Evolutionary conservation across 2,888 invertebrate species (phyloP).

Genomic region (Drosophila pseudotalamancana): DNA sequence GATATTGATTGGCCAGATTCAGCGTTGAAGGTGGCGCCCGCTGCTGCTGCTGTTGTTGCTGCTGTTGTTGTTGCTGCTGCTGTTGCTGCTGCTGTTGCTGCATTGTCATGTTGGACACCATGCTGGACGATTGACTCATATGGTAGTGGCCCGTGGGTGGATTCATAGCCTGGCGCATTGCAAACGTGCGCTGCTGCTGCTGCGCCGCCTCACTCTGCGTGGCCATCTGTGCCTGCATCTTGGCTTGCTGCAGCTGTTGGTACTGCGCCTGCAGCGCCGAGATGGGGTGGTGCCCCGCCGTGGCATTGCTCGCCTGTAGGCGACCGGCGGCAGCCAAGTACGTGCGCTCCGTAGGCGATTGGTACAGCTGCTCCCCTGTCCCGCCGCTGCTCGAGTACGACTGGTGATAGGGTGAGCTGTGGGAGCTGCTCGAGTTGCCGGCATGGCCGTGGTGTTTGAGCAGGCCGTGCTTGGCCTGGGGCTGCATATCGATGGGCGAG

Average conservation of each 20-base stretch:
- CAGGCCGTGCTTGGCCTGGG: slow-evolving; percentile 77
- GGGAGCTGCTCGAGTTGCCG: slow-evolving; percentile 77
- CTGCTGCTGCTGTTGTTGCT: slow-evolving; percentile 74
- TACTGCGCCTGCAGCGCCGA: slow-evolving; percentile 86
- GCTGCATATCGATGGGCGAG: slow-evolving; percentile 82
- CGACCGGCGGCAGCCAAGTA: slow-evolving; percentile 85
- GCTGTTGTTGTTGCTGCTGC: slow-evolving; percentile 58
- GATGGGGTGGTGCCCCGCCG: slow-evolving; percentile 77
- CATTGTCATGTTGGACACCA: slow-evolving; percentile 78
- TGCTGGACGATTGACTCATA: slow-evolving; percentile 83
- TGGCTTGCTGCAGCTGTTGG: slow-evolving; percentile 88
- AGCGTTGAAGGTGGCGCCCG: slow-evolving; percentile 83
- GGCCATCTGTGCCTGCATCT: slow-evolving; percentile 87
- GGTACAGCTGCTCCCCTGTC: slow-evolving; percentile 82
- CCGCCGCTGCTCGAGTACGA: slow-evolving; percentile 84
- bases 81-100: slow-evolving; percentile 43
- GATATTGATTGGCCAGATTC: slow-evolving; percentile 83
- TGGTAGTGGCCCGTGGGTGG: slow-evolving; percentile 86
- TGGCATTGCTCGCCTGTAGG: slow-evolving; percentile 68
- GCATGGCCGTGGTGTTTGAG: slow-evolving; percentile 71
- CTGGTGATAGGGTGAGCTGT: slow-evolving; percentile 85
- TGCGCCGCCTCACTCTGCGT: slow-evolving; percentile 88
- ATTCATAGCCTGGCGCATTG: slow-evolving; percentile 87
- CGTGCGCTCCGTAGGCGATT: slow-evolving; percentile 85
- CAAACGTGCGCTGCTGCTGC: slow-evolving; percentile 88